Base-by-base conservation (phyloP, 2,113 vertebrate genomes). In the Syngnathus scovelli region DNA sequence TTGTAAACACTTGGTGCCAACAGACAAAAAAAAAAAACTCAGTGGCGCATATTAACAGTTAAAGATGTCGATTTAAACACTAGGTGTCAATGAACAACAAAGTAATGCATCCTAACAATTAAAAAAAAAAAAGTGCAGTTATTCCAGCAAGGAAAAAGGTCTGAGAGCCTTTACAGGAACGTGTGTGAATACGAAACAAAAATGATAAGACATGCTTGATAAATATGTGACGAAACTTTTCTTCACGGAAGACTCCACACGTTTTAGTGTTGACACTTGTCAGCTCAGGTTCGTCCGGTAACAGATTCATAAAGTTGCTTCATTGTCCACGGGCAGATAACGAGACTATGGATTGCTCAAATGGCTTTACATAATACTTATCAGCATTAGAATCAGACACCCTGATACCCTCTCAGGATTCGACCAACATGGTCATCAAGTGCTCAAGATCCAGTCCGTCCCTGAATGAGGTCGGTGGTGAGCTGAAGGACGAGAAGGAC, bases 351-450 rank as follows among this genome's bases (percentile, higher is more conserved):
- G 46, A 49, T 21, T 21, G 49, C 19, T 52, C 49, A 21, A 21
- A 10, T 10, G n/a, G 49, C 19, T 52, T 52, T 21, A 7, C 9
- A n/a, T 51, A 52, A 38, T 44, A 48, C 41, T 75, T 15, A 36
- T n/a, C 21, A 48, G 18, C 58, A 16, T 39, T 33, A n/a, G 21
- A 21, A 52, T 52, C 19, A 1, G 36, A 62, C n/a, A 19, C 41
- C 6, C 44, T 48, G 44, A 1, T 48, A 5, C 13, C n/a, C 2
- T 0, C 44, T 86, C 80, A 94, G 60, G 92, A 91, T 16, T 91
- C 89, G 27, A 93, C 87, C 37, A 93, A 81, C 48, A 93, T 89
- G 79, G 93, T 91, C 89, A 92, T 89, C 55, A 92, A 89, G 56
- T 92, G 90, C 21, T 93, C 91, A 0, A 92, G 79, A 67, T 23